A percentile compares a stretch with the other conserved stretches of the same genome.
Conservation (phyloP, 92 coral and sea anemone species). For the Zoanthus solanderi region DNA sequence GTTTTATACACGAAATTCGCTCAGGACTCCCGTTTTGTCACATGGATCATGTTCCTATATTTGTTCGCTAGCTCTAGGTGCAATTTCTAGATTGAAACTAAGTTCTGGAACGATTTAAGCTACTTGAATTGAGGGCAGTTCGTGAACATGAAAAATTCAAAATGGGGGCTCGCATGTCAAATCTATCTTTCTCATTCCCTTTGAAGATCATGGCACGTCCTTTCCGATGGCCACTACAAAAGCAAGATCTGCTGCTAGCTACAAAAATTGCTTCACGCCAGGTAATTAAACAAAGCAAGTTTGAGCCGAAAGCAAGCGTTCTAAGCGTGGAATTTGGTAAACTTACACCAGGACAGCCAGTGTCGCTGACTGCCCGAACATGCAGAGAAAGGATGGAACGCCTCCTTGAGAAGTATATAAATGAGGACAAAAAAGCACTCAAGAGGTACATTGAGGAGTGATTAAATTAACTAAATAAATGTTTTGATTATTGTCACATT, state of each 20-base stretch:
- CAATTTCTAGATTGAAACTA: slow-evolving; percentile 33
- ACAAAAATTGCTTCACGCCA: slow-evolving; percentile 48
- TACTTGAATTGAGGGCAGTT: slow-evolving; percentile 39
- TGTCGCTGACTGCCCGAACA: slow-evolving; percentile 51
- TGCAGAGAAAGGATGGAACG: slow-evolving; percentile 52
- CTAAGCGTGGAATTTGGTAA: too few species aligned
- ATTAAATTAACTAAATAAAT: neutral
- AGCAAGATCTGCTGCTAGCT: slow-evolving; percentile 49
- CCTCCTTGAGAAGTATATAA: slow-evolving; percentile 50
- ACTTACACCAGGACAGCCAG: slow-evolving; percentile 10
- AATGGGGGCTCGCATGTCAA: slow-evolving; percentile 39
- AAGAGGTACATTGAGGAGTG: slow-evolving; percentile 5
- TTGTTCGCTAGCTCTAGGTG: slow-evolving; percentile 22
- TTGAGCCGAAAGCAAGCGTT: slow-evolving; percentile 42
- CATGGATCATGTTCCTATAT: neutral
- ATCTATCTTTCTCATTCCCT: slow-evolving; percentile 18
- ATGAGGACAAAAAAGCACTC: slow-evolving; percentile 48
- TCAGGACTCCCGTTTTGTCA: neutral
- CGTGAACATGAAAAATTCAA: neutral
- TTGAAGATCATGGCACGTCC: neutral
- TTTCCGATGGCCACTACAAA: slow-evolving; percentile 49
- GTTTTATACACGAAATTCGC: neutral
- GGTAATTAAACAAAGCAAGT: slow-evolving; percentile 44
- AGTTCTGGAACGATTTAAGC: slow-evolving; percentile 43
- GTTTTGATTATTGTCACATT: slow-evolving; percentile 36